These are phyloP conservation scores for Miopithecus talapoin DNA, from an alignment of 2,797 vertebrate genomes.

Conservation along the genomic window DNA sequence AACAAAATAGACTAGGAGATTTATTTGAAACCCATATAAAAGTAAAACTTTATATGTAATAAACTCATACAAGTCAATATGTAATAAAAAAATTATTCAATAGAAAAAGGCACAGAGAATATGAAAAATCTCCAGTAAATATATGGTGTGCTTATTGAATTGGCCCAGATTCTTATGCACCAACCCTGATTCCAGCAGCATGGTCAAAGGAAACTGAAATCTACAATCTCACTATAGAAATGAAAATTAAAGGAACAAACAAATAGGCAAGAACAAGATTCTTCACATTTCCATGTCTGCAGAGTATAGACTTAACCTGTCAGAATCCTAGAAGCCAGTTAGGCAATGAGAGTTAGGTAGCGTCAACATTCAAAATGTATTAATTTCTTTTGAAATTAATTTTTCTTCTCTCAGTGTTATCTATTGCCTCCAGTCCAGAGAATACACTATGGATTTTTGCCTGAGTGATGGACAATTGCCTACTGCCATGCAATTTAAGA, in stretches of 20 bases:
- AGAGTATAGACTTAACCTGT: not conserved
- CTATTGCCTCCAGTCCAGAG: not conserved
- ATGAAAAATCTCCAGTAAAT: not conserved
- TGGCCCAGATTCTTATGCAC: not conserved
- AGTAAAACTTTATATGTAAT: not conserved
- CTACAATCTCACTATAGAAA: not conserved
- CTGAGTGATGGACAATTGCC: not conserved
- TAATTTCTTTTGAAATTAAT: not conserved
- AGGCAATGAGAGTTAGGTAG: not conserved
- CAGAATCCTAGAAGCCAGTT: not conserved
- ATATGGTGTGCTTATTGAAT: not conserved
- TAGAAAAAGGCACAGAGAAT: not conserved
- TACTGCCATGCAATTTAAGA: not conserved
- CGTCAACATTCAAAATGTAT: not conserved
- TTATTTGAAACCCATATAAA: not conserved
- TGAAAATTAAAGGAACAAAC: not conserved
- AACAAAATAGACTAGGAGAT: not conserved
- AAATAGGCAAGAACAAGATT: not conserved
- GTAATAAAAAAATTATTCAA: not conserved
- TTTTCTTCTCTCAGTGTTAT: not conserved
- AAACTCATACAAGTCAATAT: not conserved
- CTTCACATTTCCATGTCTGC: not conserved
- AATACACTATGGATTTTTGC: not conserved
- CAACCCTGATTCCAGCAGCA: not conserved
- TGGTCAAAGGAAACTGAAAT: not conserved